Percentiles rank a stretch among this genome's conserved stretches.
Conservation (phyloP, 1,140 invertebrate species). For the Mylabris phalerata region DNA sequence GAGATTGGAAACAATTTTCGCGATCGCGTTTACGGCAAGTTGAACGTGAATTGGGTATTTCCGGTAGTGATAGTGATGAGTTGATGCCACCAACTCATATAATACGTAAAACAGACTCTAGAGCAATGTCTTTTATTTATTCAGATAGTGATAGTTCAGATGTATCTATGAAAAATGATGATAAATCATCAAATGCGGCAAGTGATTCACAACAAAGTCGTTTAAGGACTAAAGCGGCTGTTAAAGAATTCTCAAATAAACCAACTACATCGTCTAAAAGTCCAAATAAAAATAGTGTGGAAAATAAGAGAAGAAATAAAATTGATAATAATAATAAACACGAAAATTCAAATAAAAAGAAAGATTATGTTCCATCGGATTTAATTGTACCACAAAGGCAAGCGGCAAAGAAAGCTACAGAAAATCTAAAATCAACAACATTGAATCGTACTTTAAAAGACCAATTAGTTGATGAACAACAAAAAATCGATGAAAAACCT, state of each 20-base stretch:
- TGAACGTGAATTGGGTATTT: constrained; percentile 59
- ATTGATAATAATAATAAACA: constrained; percentile 16
- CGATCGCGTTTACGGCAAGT: constrained; percentile 55
- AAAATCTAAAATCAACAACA: constrained; percentile 69
- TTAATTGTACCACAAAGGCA: constrained; percentile 85
- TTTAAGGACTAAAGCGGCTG: constrained; percentile 70
- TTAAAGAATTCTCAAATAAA: constrained; percentile 66
- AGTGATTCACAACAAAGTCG: constrained; percentile 62
- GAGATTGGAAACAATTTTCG: constrained; percentile 43
- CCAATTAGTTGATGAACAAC: constrained; percentile 21
- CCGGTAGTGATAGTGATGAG: constrained; percentile 70
- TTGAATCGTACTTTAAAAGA: constrained; percentile 26
- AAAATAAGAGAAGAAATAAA: constrained; percentile 43
- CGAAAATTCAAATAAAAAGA: constrained; percentile 41
- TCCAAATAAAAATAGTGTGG: constrained; percentile 30
- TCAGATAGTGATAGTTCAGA: constrained; percentile 61
- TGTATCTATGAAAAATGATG: constrained; percentile 44
- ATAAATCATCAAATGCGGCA: constrained; percentile 49
- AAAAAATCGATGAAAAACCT: background rate
- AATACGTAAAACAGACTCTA: constrained; percentile 44
- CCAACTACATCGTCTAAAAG: constrained; percentile 32
- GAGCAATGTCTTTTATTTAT: constrained; percentile 57
- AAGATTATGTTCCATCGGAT: constrained; percentile 57
- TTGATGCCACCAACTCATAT: constrained; percentile 47
- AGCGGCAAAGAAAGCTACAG: constrained; percentile 84